These are phyloP conservation scores for Polypedilum pembai DNA, from an alignment of 1,140 invertebrate species.

Conservation along the genomic window DNA sequence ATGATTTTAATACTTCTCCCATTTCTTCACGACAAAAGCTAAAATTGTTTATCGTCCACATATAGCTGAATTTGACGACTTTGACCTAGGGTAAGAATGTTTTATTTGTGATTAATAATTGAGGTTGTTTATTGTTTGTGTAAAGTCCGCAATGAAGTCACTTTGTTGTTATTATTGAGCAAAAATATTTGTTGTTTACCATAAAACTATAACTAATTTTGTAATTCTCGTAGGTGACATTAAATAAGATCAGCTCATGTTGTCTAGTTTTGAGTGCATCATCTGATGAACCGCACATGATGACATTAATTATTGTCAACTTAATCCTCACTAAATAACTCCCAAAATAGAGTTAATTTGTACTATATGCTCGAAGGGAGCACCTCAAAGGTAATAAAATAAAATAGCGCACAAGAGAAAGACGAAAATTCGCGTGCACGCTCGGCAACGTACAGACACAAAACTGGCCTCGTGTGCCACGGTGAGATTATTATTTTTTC, in stretches of 20 bases:
- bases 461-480: conserved; percentile 15
- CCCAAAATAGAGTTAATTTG: conserved; percentile 11
- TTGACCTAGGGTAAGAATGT: conserved; percentile 71
- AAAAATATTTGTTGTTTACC: conserved; percentile 16
- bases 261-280: conserved; percentile 3
- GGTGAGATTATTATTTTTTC: conserved; percentile 22
- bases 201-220: conserved; percentile 28
- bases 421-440: conserved; percentile 20
- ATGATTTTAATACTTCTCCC: conserved; percentile 99
- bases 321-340: neutral
- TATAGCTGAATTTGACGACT: conserved; percentile 99
- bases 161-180: neutral
- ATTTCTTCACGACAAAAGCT: conserved; percentile 99
- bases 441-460: conserved; percentile 21
- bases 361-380: neutral
- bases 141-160: neutral
- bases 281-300: neutral
- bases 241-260: conserved; percentile 27
- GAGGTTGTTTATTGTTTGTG: no score
- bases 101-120: no score
- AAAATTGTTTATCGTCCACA: conserved; percentile 99
- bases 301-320: neutral
- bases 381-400: neutral
- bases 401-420: neutral
- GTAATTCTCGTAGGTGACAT: conserved; percentile 28